Percentiles rank a stretch among this genome's conserved stretches.
phyloP scores from a whole-genome alignment of 2,888 invertebrate species.

The Pocota personata region DNA sequence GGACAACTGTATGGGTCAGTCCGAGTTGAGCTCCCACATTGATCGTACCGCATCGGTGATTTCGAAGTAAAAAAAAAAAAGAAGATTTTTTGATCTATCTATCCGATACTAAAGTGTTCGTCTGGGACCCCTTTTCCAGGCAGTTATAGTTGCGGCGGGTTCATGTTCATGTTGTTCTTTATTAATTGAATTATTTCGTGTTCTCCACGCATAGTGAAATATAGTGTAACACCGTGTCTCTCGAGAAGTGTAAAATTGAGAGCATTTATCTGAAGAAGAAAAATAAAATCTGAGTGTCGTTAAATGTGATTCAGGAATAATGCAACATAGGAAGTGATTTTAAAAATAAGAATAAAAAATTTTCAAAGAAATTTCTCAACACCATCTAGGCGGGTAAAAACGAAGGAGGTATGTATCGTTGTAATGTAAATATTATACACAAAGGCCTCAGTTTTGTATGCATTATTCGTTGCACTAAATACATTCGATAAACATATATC shows the following conservation, averaged over 20 bases:
- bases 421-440: not conserved
- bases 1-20: conserved; percentile 46
- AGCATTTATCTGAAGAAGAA: conserved; percentile 5
- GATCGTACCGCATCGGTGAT: conserved; percentile 19
- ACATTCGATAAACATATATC: not conserved
- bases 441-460: not conserved
- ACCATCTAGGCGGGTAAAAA: not conserved
- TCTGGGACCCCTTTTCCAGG: conserved; percentile 19
- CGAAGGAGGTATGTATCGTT: not conserved
- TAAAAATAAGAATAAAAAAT: not conserved
- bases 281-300: not conserved
- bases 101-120: conserved; percentile 3
- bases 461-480: not conserved
- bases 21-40: conserved; percentile 44
- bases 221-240: conserved; percentile 26
- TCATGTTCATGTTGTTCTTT: conserved; percentile 27
- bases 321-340: conserved; percentile 10
- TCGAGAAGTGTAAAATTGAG: conserved; percentile 6
- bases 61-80: not conserved
- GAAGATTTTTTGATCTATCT: not conserved
- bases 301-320: conserved; percentile 1
- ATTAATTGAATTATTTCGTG: conserved; percentile 45
- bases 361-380: not conserved
- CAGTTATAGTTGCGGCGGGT: conserved; percentile 23
- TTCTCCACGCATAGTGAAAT: not conserved